Conservation (phyloP, 2,888 invertebrate species). For the Trissolcus japonicus region DNA sequence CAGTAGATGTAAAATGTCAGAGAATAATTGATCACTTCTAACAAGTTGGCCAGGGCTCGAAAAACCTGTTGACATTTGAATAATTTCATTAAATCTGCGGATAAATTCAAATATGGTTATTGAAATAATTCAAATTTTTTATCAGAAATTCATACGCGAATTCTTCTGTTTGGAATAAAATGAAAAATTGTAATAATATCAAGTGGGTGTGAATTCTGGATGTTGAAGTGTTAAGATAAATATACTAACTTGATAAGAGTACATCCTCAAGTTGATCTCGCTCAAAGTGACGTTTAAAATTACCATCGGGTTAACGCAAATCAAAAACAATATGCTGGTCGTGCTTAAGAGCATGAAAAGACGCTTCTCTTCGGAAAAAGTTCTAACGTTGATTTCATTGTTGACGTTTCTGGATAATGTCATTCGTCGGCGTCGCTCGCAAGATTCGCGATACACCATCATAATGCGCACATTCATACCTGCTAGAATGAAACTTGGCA, state of each 20-base stretch:
- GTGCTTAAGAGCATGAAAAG: conserved; percentile 82
- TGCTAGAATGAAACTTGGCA: conserved; percentile 82
- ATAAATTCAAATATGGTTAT: too few relatives aligned
- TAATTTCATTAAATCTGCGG: too few relatives aligned
- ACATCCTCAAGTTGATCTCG: conserved; percentile 80
- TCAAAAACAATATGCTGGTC: conserved; percentile 82
- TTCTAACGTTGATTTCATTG: conserved; percentile 81
- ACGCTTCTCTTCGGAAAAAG: conserved; percentile 83
- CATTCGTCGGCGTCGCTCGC: conserved; percentile 82
- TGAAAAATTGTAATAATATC: not conserved
- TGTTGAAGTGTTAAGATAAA: not conserved
- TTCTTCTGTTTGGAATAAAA: not conserved
- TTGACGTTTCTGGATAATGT: conserved; percentile 79
- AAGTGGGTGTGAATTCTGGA: not conserved
- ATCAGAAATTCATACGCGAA: not conserved
- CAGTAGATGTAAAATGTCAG: conserved; percentile 88
- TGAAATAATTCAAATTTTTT: too few relatives aligned
- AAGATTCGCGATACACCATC: conserved; percentile 82
- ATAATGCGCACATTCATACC: conserved; percentile 81
- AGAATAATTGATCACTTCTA: conserved; percentile 87
- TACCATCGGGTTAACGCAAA: conserved; percentile 85
- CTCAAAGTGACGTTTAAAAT: conserved; percentile 83
- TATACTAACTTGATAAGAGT: conserved; percentile 80
- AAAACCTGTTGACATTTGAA: conserved; percentile 78
- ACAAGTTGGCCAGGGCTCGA: conserved; percentile 83